Evolutionary conservation across 2,113 vertebrate genomes (phyloP).

Genomic region (Struthio camelus): DNA sequence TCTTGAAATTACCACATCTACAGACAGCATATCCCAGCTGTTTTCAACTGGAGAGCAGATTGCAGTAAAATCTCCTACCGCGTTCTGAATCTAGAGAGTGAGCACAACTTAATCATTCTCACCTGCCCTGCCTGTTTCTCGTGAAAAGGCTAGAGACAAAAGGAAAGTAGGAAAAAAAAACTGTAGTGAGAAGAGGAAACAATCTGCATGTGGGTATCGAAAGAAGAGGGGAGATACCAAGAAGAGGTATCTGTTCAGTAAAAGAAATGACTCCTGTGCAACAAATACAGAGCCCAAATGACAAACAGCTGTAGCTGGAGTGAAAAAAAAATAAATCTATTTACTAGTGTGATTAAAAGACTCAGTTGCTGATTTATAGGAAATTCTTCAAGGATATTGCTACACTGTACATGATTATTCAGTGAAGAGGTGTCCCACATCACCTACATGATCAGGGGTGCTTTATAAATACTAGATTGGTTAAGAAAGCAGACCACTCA

Average conservation of each 20-base stretch:
- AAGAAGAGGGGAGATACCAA: background rate
- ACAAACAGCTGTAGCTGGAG: background rate
- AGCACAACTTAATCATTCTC: background rate
- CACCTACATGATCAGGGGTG: fast-evolving
- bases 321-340: background rate
- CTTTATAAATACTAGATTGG: background rate
- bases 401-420: background rate
- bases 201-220: background rate
- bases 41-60: constrained; percentile 29
- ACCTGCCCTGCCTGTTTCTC: background rate
- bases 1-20: constrained; percentile 17
- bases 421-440: background rate
- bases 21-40: background rate
- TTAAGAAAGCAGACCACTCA: background rate
- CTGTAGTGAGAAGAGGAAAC: background rate
- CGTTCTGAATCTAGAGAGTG: background rate
- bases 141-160: background rate
- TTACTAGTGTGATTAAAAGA: background rate
- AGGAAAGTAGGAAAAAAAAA: background rate
- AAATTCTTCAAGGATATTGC: background rate
- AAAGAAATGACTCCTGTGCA: background rate
- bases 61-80: constrained; percentile 4
- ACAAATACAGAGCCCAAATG: background rate
- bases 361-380: background rate
- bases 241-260: background rate